Evolutionary conservation across 1,140 invertebrate genomes (phyloP), one percentile per base, ranked within the genome.

Genomic region (Brachionus paranguensis): DNA sequence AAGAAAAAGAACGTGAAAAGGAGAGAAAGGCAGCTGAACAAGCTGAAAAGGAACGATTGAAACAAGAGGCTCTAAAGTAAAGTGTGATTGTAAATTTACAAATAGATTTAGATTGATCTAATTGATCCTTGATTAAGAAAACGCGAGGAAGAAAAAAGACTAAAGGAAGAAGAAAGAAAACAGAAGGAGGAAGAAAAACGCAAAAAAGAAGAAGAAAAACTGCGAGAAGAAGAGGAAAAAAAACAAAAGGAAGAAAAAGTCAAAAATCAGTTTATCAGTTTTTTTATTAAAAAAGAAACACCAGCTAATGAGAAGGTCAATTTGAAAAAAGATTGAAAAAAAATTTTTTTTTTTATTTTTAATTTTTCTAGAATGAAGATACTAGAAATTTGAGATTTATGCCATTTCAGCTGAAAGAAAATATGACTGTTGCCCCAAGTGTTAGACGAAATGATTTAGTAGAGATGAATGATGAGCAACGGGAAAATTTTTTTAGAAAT

Each of bases 201-300:
- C 11, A 60, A 68, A 43, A 41, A 45, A 81, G 78, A 81, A 81
- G 78, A 81, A 64, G 78, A 81, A 68, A 81, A 81, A 37, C 33
- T 27, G 20, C 11, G 29, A 2, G 64, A 64, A 81, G 78, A 81
- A 45, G 78, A 81, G 20, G 78, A 81, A 81, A 81, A 81, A 68
- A 24, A 20, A 37, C 53, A 27, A 29, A 81, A 81, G 64, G 78
- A 60, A 24, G 53, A 64, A 41, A 68, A 60, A 64, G 43, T 81
- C 14, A 81, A 81, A 17, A 64, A n/a, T 37, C 50, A 81, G 41
- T 81, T 81, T 14, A 81, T 20, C 3, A 81, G 78, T 65, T 81
- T 81, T 64, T 81, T 81, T 68, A 81, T 81, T 5, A 81, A 81
- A 81, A 68, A 81, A 81, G 64, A 81, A 29, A 64, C 37, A 3